phyloP scores from a whole-genome alignment of 1,140 invertebrate genomes.

The Panulirus ornatus region DNA sequence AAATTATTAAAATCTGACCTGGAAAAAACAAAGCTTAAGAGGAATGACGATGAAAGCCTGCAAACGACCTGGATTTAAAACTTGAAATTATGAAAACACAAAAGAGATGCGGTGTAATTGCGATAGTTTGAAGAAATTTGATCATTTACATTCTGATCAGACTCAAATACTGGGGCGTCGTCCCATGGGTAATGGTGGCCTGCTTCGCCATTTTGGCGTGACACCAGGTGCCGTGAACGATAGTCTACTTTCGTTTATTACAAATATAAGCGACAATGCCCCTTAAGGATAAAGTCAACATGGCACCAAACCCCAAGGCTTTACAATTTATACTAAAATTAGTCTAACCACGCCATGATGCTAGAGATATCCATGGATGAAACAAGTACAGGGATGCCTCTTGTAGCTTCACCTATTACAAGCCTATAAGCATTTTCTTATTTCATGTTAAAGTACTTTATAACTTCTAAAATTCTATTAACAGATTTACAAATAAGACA shows the following conservation, averaged over 20 bases:
- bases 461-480: background rate
- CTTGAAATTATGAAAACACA: background rate
- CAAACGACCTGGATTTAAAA: conserved; percentile 2
- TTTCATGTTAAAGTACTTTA: background rate
- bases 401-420: conserved; percentile 12
- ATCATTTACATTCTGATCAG: background rate
- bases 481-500: background rate
- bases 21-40: conserved; percentile 12
- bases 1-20: conserved; percentile 4
- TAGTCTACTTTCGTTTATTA: conserved; percentile 9
- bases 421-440: too few relatives aligned
- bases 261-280: background rate
- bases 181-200: background rate
- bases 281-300: background rate
- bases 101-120: background rate
- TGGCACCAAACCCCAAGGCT: background rate
- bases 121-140: background rate
- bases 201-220: background rate
- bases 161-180: background rate
- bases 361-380: background rate
- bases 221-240: conserved; percentile 10
- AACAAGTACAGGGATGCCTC: conserved; percentile 20
- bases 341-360: background rate
- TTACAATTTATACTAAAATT: background rate
- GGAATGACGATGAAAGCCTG: conserved; percentile 12